Conservation (phyloP, 2,888 invertebrate species). For the Sialis fuliginosa region DNA sequence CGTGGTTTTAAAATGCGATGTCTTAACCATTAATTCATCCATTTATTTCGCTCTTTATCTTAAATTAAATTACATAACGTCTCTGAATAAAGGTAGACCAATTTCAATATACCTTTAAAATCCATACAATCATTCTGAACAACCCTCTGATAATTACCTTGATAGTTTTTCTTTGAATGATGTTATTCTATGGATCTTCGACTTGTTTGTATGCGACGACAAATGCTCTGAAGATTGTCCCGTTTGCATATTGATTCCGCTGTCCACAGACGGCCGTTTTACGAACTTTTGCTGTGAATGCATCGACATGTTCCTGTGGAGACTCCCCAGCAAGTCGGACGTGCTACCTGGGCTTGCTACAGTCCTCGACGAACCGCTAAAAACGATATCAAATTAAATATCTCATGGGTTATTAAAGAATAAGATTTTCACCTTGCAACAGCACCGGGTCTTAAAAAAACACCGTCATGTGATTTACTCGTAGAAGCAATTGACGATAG, state of each 20-base stretch:
- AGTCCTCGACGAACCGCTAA: background rate
- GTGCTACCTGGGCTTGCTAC: background rate
- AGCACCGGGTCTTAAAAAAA: slow-evolving; percentile 51
- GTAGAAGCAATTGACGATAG: slow-evolving; percentile 25
- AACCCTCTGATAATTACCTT: too few species aligned
- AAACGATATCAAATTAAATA: background rate
- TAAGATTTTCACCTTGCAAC: slow-evolving; percentile 28
- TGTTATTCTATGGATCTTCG: too few species aligned
- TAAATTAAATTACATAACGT: too few species aligned
- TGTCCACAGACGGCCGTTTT: slow-evolving; percentile 60
- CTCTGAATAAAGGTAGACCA: too few species aligned
- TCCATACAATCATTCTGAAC: too few species aligned
- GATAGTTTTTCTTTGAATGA: too few species aligned
- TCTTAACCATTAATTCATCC: too few species aligned
- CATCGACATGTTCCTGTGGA: slow-evolving; percentile 4
- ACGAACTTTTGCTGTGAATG: slow-evolving; percentile 27
- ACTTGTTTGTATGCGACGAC: slow-evolving; percentile 13
- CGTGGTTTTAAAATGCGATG: too few species aligned
- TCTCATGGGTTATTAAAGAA: background rate
- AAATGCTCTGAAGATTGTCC: slow-evolving; percentile 22
- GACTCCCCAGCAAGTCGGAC: background rate
- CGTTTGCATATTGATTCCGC: slow-evolving; percentile 52
- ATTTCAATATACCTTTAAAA: too few species aligned
- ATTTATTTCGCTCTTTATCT: too few species aligned
- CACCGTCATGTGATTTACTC: slow-evolving; percentile 42